phyloP scores from a whole-genome alignment of 2,797 vertebrate species.

The Nyctibius grandis region DNA sequence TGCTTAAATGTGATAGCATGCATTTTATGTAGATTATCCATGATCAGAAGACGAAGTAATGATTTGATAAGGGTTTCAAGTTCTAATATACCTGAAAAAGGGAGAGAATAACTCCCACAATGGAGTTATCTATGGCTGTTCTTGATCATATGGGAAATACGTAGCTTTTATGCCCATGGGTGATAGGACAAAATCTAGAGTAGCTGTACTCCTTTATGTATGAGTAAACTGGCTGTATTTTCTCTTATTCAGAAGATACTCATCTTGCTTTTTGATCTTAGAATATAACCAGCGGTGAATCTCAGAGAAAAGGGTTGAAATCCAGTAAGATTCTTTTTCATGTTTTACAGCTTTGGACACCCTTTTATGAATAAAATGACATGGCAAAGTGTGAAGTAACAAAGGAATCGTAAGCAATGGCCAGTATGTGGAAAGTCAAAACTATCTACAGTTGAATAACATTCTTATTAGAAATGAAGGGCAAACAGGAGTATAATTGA shows the following conservation, averaged over 20 bases:
- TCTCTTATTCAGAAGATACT: not conserved
- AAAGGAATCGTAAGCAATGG: slow-evolving; percentile 11
- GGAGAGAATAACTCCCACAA: not conserved
- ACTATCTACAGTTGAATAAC: slow-evolving; percentile 17
- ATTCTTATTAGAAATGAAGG: slow-evolving; percentile 37
- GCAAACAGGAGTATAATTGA: slow-evolving; percentile 38
- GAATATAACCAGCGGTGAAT: not conserved
- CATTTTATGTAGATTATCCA: not conserved
- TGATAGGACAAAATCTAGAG: not conserved
- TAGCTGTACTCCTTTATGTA: not conserved
- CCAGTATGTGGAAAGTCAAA: slow-evolving; percentile 25
- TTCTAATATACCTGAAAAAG: not conserved
- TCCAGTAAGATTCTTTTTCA: not conserved
- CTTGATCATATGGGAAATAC: not conserved
- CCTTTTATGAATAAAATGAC: slow-evolving; percentile 14
- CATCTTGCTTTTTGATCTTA: not conserved
- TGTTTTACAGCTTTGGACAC: not conserved
- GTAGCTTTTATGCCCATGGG: not conserved
- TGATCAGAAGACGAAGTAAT: not conserved
- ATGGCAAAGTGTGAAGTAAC: not conserved
- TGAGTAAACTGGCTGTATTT: not conserved
- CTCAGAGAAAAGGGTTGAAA: not conserved
- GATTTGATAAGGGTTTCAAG: not conserved
- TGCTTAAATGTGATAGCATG: not conserved
- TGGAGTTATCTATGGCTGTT: not conserved